Conservation (phyloP, 2,113 vertebrate species). For the Oplegnathus fasciatus region DNA sequence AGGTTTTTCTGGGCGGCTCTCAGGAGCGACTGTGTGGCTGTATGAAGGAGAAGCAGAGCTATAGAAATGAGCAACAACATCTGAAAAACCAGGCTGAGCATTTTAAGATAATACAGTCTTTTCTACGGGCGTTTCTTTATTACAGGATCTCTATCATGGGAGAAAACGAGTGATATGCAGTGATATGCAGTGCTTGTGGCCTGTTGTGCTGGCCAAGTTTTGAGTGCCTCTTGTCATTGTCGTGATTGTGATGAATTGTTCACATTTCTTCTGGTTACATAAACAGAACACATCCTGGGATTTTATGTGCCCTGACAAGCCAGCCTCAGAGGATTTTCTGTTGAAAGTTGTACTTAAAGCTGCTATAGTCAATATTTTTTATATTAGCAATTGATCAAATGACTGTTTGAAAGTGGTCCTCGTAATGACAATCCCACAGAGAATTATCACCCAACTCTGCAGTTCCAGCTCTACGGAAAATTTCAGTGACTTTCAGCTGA, state of each 20-base stretch:
- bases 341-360: not conserved
- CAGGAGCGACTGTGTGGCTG: not conserved
- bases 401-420: too few species aligned
- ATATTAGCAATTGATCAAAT: not conserved
- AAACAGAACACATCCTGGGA: slow-evolving; percentile 27
- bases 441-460: not conserved
- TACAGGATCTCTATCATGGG: not conserved
- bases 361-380: not conserved
- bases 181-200: slow-evolving; percentile 26
- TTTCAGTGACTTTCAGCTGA: not conserved
- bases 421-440: not conserved
- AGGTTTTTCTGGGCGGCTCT: slow-evolving; percentile 13
- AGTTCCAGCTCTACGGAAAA: not conserved
- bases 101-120: not conserved
- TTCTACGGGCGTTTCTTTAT: not conserved
- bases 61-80: not conserved
- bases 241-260: slow-evolving; percentile 47
- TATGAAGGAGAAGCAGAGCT: not conserved
- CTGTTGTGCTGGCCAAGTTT: slow-evolving; percentile 46
- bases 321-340: not conserved
- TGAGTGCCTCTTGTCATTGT: slow-evolving; percentile 50
- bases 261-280: slow-evolving; percentile 41
- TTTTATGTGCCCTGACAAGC: slow-evolving; percentile 12
- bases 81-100: not conserved
- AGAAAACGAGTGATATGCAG: slow-evolving; percentile 5